Conservation (phyloP, 2,888 invertebrate species). For the Odontocerum albicorne region DNA sequence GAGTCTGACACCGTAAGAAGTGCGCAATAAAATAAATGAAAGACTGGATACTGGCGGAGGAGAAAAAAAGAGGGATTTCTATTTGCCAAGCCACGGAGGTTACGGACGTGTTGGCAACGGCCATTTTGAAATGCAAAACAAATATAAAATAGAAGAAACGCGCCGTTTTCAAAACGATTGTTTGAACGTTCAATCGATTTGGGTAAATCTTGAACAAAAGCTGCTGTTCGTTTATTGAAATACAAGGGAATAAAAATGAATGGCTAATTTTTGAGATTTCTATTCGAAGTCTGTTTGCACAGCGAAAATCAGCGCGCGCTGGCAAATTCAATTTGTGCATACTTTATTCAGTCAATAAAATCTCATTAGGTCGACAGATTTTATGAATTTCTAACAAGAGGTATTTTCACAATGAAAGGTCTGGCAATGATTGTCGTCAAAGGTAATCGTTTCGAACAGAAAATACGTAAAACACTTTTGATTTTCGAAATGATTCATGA, state of each 20-base stretch:
- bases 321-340: constrained; percentile 22
- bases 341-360: constrained; percentile 24
- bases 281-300: constrained; percentile 15
- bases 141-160: constrained; percentile 17
- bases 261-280: constrained; percentile 16
- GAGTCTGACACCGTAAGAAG: constrained; percentile 7
- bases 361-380: no score
- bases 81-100: constrained; percentile 13
- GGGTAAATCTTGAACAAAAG: no score
- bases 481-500: no score
- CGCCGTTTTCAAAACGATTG: no score
- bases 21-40: constrained; percentile 14
- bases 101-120: constrained; percentile 13
- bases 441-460: no score
- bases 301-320: constrained; percentile 18
- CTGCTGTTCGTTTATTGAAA: no score
- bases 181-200: not conserved
- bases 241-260: no score
- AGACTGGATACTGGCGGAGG: not conserved
- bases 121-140: constrained; percentile 21
- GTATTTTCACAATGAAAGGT: no score
- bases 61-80: constrained; percentile 10
- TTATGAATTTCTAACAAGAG: no score
- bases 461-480: no score
- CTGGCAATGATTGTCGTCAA: no score